A percentile compares a stretch with the other conserved stretches of the same genome.
These are phyloP conservation scores for Lasioglossum oenotherae DNA, from an alignment of 2,888 invertebrate genomes.

Conservation along the genomic window DNA sequence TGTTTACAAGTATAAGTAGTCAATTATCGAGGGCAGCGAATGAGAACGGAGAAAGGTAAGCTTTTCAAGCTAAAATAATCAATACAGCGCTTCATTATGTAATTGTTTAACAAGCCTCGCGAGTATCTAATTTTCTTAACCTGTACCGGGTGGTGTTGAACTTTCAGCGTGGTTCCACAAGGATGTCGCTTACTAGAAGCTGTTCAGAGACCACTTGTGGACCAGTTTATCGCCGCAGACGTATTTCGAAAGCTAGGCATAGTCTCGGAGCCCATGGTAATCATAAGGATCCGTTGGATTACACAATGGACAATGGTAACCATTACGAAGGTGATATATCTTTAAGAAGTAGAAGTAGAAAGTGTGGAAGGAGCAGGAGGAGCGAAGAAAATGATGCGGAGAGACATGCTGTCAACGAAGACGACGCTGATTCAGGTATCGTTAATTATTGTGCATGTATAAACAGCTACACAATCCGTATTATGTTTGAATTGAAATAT, in stretches of 20 bases:
- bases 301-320: slow-evolving; percentile 13
- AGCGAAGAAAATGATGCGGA: slow-evolving; percentile 70
- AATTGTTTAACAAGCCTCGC: neutral
- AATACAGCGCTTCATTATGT: neutral
- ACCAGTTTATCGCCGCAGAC: slow-evolving; percentile 58
- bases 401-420: slow-evolving; percentile 60
- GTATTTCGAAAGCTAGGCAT: slow-evolving; percentile 63
- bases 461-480: neutral
- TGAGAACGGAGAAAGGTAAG: slow-evolving; percentile 30
- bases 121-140: slow-evolving; percentile 2
- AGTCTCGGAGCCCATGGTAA: slow-evolving; percentile 47
- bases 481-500: neutral
- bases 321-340: slow-evolving; percentile 55
- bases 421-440: slow-evolving; percentile 56
- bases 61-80: neutral
- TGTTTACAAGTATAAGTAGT: slow-evolving; percentile 20
- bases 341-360: slow-evolving; percentile 66
- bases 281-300: slow-evolving; percentile 46
- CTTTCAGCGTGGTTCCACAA: slow-evolving; percentile 4
- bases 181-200: slow-evolving; percentile 36
- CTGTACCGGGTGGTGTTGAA: neutral
- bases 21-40: neutral
- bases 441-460: neutral
- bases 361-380: slow-evolving; percentile 69
- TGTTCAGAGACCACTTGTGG: slow-evolving; percentile 71